Evolutionary conservation across 2,888 invertebrate genomes (phyloP).

Genomic region (Machimus rusticus): DNA sequence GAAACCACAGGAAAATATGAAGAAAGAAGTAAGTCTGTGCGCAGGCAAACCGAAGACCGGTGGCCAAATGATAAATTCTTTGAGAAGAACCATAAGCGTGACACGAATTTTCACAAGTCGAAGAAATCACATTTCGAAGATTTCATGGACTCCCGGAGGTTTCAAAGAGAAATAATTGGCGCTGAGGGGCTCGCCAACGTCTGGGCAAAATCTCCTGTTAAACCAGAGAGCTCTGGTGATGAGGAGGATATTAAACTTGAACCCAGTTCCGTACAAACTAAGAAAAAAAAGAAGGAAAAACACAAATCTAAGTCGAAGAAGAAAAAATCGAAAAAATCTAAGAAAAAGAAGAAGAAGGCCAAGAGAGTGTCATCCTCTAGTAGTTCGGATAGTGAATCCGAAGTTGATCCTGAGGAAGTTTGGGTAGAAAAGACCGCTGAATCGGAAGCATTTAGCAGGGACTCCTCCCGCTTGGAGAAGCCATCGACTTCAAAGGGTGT

Average conservation of each 20-base stretch:
- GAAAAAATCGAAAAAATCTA: slow-evolving; percentile 65
- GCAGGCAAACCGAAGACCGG: slow-evolving; percentile 49
- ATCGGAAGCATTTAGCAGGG: slow-evolving; percentile 56
- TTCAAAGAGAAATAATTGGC: slow-evolving; percentile 79
- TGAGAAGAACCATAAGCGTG: slow-evolving; percentile 48
- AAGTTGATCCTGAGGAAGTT: slow-evolving; percentile 64
- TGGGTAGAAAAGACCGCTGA: slow-evolving; percentile 74
- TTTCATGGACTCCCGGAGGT: slow-evolving; percentile 74
- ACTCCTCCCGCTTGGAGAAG: slow-evolving; percentile 58
- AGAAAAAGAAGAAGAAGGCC: slow-evolving; percentile 62
- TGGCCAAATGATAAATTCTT: slow-evolving; percentile 56
- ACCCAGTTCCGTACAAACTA: slow-evolving; percentile 45
- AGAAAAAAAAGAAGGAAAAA: slow-evolving; percentile 52
- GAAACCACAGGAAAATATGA: background rate
- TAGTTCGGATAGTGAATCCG: slow-evolving; percentile 61
- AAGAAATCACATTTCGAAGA: slow-evolving; percentile 64
- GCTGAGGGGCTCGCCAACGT: slow-evolving; percentile 72
- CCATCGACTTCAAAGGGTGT: slow-evolving; percentile 6
- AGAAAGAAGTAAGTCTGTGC: background rate
- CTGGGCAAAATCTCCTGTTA: slow-evolving; percentile 79
- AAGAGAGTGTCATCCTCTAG: slow-evolving; percentile 60
- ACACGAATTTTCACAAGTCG: slow-evolving; percentile 43
- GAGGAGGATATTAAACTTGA: slow-evolving; percentile 62
- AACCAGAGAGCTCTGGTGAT: slow-evolving; percentile 66
- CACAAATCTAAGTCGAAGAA: slow-evolving; percentile 58